A percentile compares a stretch with the other conserved stretches of the same genome.
These are phyloP conservation scores for Syndactyla subalaris DNA, from an alignment of 2,797 vertebrate species.

Conservation along the genomic window DNA sequence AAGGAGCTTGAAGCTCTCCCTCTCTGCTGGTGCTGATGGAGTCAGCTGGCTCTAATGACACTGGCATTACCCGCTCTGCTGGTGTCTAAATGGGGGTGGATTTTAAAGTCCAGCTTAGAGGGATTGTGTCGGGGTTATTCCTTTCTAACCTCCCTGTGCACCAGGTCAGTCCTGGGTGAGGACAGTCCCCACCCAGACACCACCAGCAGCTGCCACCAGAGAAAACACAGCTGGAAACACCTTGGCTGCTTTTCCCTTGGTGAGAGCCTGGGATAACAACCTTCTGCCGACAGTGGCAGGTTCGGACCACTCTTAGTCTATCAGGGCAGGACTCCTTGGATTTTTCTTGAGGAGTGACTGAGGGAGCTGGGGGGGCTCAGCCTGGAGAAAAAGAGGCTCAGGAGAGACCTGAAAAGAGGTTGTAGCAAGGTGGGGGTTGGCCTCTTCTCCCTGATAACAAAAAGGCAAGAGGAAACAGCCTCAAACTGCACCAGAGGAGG, in stretches of 20 bases:
- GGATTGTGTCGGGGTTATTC: accelerated
- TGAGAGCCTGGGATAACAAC: neutral
- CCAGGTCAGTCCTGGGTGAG: neutral
- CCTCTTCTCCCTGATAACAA: neutral
- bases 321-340: neutral
- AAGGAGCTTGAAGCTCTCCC: neutral
- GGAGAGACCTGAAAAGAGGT: neutral
- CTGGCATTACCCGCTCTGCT: neutral
- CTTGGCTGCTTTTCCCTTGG: neutral
- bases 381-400: neutral
- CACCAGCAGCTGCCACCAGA: neutral
- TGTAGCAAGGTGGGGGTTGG: accelerated
- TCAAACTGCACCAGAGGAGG: neutral
- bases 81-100: accelerated
- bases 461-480: neutral
- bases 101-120: neutral
- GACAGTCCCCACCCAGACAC: neutral
- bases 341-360: neutral
- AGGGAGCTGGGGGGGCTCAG: neutral
- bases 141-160: neutral
- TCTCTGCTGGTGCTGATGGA: neutral
- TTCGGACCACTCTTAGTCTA: accelerated
- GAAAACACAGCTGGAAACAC: neutral
- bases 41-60: neutral
- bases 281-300: neutral